Conservation (phyloP, 64 coral and sea anemone genomes). For the Montipora foliosa region DNA sequence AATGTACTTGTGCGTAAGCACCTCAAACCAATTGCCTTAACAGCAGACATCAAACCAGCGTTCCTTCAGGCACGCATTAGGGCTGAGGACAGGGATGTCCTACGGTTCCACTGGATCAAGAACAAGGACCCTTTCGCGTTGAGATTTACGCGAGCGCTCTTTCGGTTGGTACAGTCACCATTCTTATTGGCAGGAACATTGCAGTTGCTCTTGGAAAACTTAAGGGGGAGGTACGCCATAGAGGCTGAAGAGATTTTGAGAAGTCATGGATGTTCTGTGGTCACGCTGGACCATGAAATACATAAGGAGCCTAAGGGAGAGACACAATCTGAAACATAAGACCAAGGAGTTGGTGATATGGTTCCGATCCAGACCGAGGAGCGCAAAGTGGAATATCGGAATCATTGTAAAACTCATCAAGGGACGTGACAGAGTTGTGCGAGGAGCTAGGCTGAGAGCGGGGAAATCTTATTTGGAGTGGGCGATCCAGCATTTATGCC, state of each 20-base stretch:
- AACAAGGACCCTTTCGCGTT: constrained; percentile 15
- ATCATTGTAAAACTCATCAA: too few species aligned
- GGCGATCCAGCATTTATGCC: too few species aligned
- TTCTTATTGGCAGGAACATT: constrained; percentile 31
- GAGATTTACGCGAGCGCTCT: constrained; percentile 15
- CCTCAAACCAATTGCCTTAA: constrained; percentile 10
- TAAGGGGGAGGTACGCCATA: background rate
- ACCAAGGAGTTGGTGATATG: too few species aligned
- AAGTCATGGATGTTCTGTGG: background rate
- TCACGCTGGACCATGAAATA: too few species aligned
- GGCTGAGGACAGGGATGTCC: background rate
- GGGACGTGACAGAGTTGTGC: too few species aligned
- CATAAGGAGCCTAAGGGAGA: too few species aligned
- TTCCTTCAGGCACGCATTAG: constrained; percentile 30
- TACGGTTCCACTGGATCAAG: constrained; percentile 32
- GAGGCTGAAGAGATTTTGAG: constrained; percentile 45
- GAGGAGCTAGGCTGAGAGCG: too few species aligned
- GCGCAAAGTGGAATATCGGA: too few species aligned
- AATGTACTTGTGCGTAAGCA: constrained; percentile 23
- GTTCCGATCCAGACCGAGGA: too few species aligned
- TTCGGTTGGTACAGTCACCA: constrained; percentile 9
- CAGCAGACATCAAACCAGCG: constrained; percentile 50
- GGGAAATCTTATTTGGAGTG: too few species aligned
- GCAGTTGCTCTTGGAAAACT: background rate
- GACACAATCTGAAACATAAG: too few species aligned